Percentiles rank a stretch among this genome's conserved stretches.
Conservation (phyloP, 1,140 invertebrate species). For the Ladona fulva region DNA sequence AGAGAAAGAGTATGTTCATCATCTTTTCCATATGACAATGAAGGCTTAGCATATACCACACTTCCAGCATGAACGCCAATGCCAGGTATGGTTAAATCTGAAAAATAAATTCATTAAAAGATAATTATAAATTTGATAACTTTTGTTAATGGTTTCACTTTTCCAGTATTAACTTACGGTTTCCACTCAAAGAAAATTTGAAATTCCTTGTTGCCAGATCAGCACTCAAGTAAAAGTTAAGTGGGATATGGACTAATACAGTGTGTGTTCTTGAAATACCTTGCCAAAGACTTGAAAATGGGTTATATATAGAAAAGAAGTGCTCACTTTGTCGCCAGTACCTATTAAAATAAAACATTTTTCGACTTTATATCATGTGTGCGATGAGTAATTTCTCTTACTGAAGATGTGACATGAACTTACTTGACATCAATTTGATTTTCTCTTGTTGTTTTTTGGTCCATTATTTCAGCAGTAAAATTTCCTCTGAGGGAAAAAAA, state of each 20-base stretch:
- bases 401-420: neutral
- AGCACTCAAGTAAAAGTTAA: neutral
- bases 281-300: neutral
- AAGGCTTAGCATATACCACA: neutral
- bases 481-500: neutral
- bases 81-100: neutral
- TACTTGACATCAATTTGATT: neutral
- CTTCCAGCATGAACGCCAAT: neutral
- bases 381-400: neutral
- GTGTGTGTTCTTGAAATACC: neutral
- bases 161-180: neutral
- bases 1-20: neutral
- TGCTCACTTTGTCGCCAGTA: neutral
- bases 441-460: neutral
- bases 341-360: neutral
- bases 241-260: neutral
- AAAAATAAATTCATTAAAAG: neutral
- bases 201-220: neutral
- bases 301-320: neutral
- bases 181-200: neutral
- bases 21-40: neutral
- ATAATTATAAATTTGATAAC: too few relatives aligned
- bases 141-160: too few relatives aligned
- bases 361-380: neutral
- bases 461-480: neutral